These are phyloP conservation scores for Aspidiotus destructor DNA, from an alignment of 2,888 invertebrate genomes.

Conservation along the genomic window DNA sequence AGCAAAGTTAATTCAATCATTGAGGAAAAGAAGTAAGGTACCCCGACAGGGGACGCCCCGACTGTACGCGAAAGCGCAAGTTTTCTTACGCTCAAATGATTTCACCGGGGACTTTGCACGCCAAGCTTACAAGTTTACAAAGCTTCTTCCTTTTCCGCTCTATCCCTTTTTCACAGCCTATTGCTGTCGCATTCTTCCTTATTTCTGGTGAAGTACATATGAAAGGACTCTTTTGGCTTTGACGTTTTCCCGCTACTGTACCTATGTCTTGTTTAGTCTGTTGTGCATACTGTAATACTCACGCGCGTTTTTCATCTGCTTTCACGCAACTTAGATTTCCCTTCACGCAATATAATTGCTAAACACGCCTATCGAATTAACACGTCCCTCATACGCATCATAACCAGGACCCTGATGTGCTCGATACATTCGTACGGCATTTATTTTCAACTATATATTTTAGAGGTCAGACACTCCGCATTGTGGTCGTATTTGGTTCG, in stretches of 20 bases:
- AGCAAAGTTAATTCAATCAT: slow-evolving; percentile 33
- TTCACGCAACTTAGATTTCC: slow-evolving; percentile 26
- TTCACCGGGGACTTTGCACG: slow-evolving; percentile 27
- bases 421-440: too few relatives aligned
- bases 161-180: slow-evolving; percentile 8
- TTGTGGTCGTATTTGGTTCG: slow-evolving; percentile 25
- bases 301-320: slow-evolving; percentile 10
- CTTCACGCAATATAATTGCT: slow-evolving; percentile 28
- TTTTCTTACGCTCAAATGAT: slow-evolving; percentile 30
- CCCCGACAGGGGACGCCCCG: slow-evolving; percentile 20
- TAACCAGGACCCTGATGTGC: too few relatives aligned
- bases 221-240: too few relatives aligned
- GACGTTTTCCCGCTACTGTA: background rate
- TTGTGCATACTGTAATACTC: background rate
- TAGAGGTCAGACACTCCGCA: background rate
- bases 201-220: too few relatives aligned
- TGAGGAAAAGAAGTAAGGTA: slow-evolving; percentile 25
- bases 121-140: slow-evolving; percentile 26
- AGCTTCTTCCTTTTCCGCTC: slow-evolving; percentile 7
- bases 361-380: slow-evolving; percentile 29
- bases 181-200: background rate
- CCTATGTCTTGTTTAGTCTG: background rate
- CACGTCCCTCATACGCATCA: slow-evolving; percentile 9
- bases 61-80: slow-evolving; percentile 24
- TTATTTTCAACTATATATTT: too few relatives aligned